phyloP scores from a whole-genome alignment of 2,113 vertebrate genomes.

The Bos indicus region DNA sequence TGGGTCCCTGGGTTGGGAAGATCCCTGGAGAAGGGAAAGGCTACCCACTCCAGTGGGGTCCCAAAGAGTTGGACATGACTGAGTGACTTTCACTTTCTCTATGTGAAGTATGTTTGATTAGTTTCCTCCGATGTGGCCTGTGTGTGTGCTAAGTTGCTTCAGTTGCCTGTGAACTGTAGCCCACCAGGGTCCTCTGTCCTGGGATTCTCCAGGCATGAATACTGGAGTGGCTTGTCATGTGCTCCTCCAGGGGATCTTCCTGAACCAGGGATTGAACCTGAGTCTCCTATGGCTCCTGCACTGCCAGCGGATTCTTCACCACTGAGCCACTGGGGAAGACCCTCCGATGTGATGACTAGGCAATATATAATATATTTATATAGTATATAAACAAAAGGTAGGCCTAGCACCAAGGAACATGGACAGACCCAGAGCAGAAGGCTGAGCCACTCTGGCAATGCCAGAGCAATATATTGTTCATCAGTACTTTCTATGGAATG shows the following conservation, averaged over 20 bases:
- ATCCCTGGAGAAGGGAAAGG: not conserved
- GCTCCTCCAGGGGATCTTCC: not conserved
- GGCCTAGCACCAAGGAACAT: accelerated
- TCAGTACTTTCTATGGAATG: not conserved
- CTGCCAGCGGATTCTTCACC: not conserved
- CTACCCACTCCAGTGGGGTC: not conserved
- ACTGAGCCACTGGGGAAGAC: not conserved
- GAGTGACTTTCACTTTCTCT: not conserved
- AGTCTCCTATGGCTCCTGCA: not conserved
- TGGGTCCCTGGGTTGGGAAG: not conserved
- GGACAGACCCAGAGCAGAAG: not conserved
- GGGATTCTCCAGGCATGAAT: not conserved
- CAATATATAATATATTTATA: not conserved
- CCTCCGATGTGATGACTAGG: not conserved
- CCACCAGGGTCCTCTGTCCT: not conserved
- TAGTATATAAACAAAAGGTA: not conserved
- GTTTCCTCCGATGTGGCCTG: not conserved
- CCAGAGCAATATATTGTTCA: not conserved
- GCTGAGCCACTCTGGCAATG: not conserved
- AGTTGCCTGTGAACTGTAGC: not conserved
- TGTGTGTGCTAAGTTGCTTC: not conserved
- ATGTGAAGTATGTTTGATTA: not conserved
- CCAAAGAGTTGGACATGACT: not conserved
- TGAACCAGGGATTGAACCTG: not conserved
- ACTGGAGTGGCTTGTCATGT: not conserved